These are phyloP conservation scores for western clawed frog (Xenopus tropicalis) DNA, from an alignment of 2,113 vertebrate species.

Conservation along the genomic window UCB_Xtro_10.0 CM004447.2:124873501-124874000, in stretches of 20 bases:
- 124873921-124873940: too few relatives aligned
- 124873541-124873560: conserved; percentile 34
- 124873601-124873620: conserved; percentile 42
- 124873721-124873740: not conserved
- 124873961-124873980: too few relatives aligned
- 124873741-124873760: conserved; percentile 20
- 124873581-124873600: conserved; percentile 33
- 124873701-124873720: conserved; percentile 28
- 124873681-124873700: conserved; percentile 12
- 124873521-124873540: not conserved
- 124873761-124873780: conserved; percentile 36
- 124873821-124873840: not conserved
- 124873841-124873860: too few relatives aligned
- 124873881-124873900: too few relatives aligned
- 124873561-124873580: conserved; percentile 41
- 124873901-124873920: too few relatives aligned
- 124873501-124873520: conserved; percentile 24
- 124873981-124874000: too few relatives aligned
- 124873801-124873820: conserved; percentile 1
- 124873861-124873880: too few relatives aligned
- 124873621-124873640: conserved; percentile 27
- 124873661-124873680: conserved; percentile 23
- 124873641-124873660: conserved; percentile 33
- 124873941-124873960: too few relatives aligned
- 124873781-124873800: conserved; percentile 20